Evolutionary conservation across 92 coral and sea anemone species (phyloP), one percentile per base, ranked within the genome.

Genomic region (Virgularia gustaviana): DNA sequence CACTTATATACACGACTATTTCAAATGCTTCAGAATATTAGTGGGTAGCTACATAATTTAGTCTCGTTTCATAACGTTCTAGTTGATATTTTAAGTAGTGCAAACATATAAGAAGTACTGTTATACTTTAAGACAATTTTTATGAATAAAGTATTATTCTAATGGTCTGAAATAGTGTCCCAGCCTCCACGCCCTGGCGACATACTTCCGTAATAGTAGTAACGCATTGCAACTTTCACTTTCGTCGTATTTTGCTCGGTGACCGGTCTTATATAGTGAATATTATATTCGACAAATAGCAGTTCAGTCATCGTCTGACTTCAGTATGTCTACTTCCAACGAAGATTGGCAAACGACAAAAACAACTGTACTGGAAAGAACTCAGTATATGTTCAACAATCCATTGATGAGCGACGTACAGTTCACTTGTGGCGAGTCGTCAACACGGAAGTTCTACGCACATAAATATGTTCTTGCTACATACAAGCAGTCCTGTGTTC

Each of bases 401-500:
- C 57, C 57, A 51, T 8, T 51, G 0, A 51, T 51, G 57, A 51
- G 57, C 22, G 57, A 51, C 25, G 25, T 51, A 2, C 9, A 12
- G 13, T 51, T 51, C 8, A 51, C 57, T 10, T 47, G 55, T 47
- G 55, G 55, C 15, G 55, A 47, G 22, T 47, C 55, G 3, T 5
- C n/a, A 25, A 47, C 6, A 25, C 3, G 3, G n/a, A 8, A 8
- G 22, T 47, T 47, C 55, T 86, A 86, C n/a, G 89, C 89, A 12
- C 89, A 85, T 30, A 85, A 85, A 38, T 85, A 82, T 74, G 89
- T 85, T 19, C 67, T 85, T 2, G 87, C 87, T 8, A n/a, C n/a
- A n/a, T n/a, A 72, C 82, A 6, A 82, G 89, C 54, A 85, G 89
- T 34, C 86, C 89, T 12, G 89, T 85, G 22, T 85, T 85, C 72